phyloP scores from a whole-genome alignment of 1,140 invertebrate species.

The Drosophila mauritiana region DNA sequence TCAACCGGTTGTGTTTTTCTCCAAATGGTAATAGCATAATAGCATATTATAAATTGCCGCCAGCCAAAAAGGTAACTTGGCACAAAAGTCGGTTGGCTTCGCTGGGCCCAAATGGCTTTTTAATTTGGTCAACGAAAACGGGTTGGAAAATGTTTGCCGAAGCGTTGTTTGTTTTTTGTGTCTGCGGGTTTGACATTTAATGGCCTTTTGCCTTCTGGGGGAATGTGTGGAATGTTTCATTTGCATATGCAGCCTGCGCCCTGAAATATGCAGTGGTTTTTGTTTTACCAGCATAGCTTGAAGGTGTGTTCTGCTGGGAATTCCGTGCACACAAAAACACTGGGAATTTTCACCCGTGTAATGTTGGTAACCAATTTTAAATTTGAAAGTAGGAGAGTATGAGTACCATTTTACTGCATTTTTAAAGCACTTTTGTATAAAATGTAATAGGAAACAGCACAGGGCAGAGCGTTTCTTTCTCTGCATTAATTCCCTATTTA shows the following conservation, averaged over 20 bases:
- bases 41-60: slow-evolving; percentile 40
- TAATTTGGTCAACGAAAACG: slow-evolving; percentile 61
- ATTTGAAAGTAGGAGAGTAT: neutral
- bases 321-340: slow-evolving; percentile 15
- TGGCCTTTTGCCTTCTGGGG: slow-evolving; percentile 25
- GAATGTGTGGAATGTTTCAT: slow-evolving; percentile 42
- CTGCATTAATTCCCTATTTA: slow-evolving; percentile 36
- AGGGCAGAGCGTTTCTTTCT: neutral
- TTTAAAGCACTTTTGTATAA: no score
- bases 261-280: slow-evolving; percentile 59
- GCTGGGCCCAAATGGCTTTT: slow-evolving; percentile 52
- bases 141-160: slow-evolving; percentile 31
- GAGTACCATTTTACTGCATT: no score
- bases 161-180: slow-evolving; percentile 34
- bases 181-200: slow-evolving; percentile 41
- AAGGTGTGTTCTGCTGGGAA: slow-evolving; percentile 47
- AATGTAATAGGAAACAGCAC: no score
- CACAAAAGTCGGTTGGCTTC: slow-evolving; percentile 33
- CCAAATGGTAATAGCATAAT: neutral
- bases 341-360: neutral
- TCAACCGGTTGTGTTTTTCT: slow-evolving; percentile 40
- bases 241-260: slow-evolving; percentile 50
- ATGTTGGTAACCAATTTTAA: neutral
- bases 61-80: slow-evolving; percentile 40
- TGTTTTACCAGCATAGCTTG: slow-evolving; percentile 20